phyloP scores from a whole-genome alignment of 2,113 vertebrate species.

The Periophthalmus modestus region DNA sequence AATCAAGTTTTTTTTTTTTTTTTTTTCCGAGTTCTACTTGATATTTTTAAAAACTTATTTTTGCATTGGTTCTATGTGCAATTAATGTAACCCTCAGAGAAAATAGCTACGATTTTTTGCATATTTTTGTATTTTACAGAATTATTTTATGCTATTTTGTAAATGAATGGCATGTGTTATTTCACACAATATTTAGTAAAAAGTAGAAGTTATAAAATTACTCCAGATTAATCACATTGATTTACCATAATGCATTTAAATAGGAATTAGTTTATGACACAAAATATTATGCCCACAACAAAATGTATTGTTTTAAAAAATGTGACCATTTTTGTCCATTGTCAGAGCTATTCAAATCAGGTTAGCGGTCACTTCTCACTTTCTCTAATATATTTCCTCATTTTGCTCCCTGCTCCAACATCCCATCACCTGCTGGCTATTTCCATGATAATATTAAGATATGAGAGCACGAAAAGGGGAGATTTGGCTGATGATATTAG shows the following conservation, averaged over 20 bases:
- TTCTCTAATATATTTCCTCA: slow-evolving; percentile 63
- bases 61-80: neutral
- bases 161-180: no score
- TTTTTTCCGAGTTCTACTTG: no score
- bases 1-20: neutral
- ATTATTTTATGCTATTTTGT: no score
- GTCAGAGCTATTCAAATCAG: slow-evolving; percentile 42
- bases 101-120: no score
- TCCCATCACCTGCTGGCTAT: slow-evolving; percentile 68
- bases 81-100: neutral
- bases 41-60: no score
- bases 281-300: slow-evolving; percentile 26
- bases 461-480: slow-evolving; percentile 50
- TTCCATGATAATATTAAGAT: slow-evolving; percentile 67
- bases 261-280: neutral
- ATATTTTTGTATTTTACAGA: neutral
- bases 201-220: no score
- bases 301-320: slow-evolving; percentile 40
- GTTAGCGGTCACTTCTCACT: slow-evolving; percentile 54
- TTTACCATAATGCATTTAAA: no score
- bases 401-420: slow-evolving; percentile 58
- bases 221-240: no score
- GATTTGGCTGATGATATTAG: slow-evolving; percentile 77
- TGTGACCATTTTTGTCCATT: slow-evolving; percentile 40
- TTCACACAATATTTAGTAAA: no score